These are phyloP conservation scores for Hippopotamyrus pictus DNA, from an alignment of 2,797 vertebrate species.

Conservation along the genomic window DNA sequence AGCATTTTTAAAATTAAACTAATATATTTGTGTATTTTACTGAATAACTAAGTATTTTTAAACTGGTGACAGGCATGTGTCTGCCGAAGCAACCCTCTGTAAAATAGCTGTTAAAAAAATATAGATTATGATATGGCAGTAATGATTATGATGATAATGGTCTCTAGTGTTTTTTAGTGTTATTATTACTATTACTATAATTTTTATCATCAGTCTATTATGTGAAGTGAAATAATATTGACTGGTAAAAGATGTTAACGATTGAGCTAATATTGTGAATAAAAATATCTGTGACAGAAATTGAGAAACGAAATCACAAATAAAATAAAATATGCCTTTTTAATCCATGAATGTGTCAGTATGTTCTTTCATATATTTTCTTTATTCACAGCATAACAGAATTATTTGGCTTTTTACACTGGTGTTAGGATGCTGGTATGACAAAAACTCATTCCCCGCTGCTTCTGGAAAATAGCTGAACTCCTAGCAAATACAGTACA, in stretches of 20 bases:
- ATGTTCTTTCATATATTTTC: neutral
- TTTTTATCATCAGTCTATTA: neutral
- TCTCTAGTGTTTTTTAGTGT: neutral
- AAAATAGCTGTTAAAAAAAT: neutral
- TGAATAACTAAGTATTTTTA: neutral
- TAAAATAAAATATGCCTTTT: neutral
- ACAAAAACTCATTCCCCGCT: neutral
- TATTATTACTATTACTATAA: neutral
- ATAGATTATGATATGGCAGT: neutral
- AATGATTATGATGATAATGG: neutral
- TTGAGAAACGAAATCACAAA: neutral
- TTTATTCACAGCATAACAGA: neutral
- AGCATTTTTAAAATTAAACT: neutral
- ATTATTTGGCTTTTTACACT: neutral
- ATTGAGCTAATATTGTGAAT: neutral
- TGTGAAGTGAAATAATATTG: neutral
- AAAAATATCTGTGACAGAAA: neutral
- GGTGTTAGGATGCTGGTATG: neutral
- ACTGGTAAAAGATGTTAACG: neutral
- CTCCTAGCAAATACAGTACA: neutral
- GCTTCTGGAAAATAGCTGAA: neutral
- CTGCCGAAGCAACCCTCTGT: neutral
- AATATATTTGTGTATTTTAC: neutral
- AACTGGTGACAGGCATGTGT: neutral
- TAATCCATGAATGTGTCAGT: neutral